Evolutionary conservation across 2,113 vertebrate genomes (phyloP).

Genomic region (Hassar affinis): DNA sequence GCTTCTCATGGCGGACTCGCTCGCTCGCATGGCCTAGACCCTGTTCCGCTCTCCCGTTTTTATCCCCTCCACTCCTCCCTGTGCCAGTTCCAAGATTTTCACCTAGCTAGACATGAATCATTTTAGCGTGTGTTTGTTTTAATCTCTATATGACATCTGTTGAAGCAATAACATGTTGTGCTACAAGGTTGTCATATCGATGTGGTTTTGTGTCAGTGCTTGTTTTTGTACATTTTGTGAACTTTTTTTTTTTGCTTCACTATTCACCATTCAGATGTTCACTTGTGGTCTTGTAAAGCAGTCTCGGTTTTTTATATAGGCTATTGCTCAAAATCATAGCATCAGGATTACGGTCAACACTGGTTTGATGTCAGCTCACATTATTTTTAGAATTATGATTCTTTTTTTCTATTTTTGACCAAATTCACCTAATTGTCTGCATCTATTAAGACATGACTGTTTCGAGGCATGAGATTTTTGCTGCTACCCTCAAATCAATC

Average conservation of each 20-base stretch:
- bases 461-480: slow-evolving; percentile 60
- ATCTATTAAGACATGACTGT: slow-evolving; percentile 66
- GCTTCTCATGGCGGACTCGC: neutral
- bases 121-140: slow-evolving; percentile 10
- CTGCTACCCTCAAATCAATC: slow-evolving; percentile 68
- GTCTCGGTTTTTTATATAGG: slow-evolving; percentile 28
- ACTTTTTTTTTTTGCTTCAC: neutral
- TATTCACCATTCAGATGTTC: slow-evolving; percentile 34
- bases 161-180: slow-evolving; percentile 37
- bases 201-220: neutral
- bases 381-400: neutral
- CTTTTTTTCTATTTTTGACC: slow-evolving; percentile 9
- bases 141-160: slow-evolving; percentile 32
- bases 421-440: slow-evolving; percentile 49
- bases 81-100: slow-evolving; percentile 15
- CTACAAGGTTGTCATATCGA: slow-evolving; percentile 22
- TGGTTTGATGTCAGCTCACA: slow-evolving; percentile 43
- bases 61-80: neutral
- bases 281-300: slow-evolving; percentile 26
- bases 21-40: neutral
- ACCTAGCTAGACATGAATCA: neutral
- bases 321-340: slow-evolving; percentile 32
- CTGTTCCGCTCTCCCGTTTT: neutral
- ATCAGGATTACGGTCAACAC: slow-evolving; percentile 50
- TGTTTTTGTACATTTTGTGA: slow-evolving; percentile 22